Conservation (phyloP, 2,113 vertebrate species). For the Marcusenius ussheri region DNA sequence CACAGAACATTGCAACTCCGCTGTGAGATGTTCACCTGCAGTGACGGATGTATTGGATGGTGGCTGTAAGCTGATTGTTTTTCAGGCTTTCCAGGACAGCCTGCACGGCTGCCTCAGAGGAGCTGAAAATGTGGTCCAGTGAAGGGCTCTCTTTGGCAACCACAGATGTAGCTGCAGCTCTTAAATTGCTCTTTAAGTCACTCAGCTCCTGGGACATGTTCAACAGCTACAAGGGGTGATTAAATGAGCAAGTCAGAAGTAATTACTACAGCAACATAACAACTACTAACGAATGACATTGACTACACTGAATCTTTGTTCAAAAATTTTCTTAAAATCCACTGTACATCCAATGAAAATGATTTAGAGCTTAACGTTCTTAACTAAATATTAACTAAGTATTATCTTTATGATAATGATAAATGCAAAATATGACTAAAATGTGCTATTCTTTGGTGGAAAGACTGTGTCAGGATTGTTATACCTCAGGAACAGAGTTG, state of each 20-base stretch:
- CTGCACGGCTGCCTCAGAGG: constrained; percentile 87
- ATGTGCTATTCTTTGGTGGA: background rate
- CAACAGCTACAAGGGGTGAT: constrained; percentile 65
- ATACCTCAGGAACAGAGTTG: constrained; percentile 92
- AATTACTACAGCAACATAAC: background rate
- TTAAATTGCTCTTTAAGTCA: constrained; percentile 80
- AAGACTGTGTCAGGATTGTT: background rate
- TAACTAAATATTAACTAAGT: background rate
- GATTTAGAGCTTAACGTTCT: background rate
- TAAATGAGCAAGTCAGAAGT: constrained; percentile 11
- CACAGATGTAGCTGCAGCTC: constrained; percentile 74
- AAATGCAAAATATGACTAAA: background rate
- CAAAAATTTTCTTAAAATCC: background rate
- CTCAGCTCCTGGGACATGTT: constrained; percentile 97
- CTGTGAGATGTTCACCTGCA: constrained; percentile 71
- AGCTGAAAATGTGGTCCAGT: constrained; percentile 72
- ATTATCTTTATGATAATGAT: background rate
- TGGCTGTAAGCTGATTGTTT: constrained; percentile 83
- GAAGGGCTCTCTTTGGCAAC: constrained; percentile 54
- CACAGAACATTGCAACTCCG: constrained; percentile 71
- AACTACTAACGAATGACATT: background rate
- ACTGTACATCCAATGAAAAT: background rate
- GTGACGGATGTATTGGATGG: constrained; percentile 83
- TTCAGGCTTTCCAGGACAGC: constrained; percentile 91
- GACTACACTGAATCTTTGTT: background rate